phyloP scores from a whole-genome alignment of 2,797 vertebrate species.

The Rallus crepitans region DNA sequence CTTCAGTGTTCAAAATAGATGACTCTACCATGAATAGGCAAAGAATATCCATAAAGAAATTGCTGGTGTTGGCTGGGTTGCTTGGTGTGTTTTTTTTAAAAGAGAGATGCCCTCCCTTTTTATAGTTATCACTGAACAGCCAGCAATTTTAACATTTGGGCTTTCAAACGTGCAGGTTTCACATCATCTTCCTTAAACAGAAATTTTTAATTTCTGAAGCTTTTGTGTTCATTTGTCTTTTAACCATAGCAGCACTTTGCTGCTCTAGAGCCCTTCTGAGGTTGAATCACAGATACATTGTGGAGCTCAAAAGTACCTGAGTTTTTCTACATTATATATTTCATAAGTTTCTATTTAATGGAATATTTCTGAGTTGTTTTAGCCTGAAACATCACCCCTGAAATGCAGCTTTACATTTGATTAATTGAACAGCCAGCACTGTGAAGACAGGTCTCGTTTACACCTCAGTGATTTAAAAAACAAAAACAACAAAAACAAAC shows the following conservation, averaged over 20 bases:
- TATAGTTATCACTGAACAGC: background rate
- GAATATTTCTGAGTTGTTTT: background rate
- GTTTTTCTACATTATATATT: background rate
- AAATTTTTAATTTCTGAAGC: background rate
- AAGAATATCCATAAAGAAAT: background rate
- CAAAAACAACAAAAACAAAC: too few relatives aligned
- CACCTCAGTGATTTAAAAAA: background rate
- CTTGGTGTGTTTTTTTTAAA: background rate
- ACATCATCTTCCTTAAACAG: background rate
- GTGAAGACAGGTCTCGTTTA: background rate
- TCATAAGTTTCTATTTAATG: background rate
- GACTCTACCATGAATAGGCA: background rate
- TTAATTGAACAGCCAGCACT: background rate
- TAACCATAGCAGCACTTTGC: background rate
- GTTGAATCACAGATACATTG: background rate
- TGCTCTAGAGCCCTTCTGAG: background rate
- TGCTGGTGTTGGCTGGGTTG: background rate
- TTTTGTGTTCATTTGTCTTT: background rate
- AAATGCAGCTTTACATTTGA: background rate
- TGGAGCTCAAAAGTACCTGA: background rate
- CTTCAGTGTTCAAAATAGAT: background rate
- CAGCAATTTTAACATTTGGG: background rate
- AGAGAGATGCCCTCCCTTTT: background rate
- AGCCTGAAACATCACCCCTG: background rate
- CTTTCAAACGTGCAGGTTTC: background rate